A percentile compares a stretch with the other conserved stretches of the same genome.
These are phyloP conservation scores for Hycleus cichorii DNA, from an alignment of 1,140 invertebrate species.

Conservation along the genomic window DNA sequence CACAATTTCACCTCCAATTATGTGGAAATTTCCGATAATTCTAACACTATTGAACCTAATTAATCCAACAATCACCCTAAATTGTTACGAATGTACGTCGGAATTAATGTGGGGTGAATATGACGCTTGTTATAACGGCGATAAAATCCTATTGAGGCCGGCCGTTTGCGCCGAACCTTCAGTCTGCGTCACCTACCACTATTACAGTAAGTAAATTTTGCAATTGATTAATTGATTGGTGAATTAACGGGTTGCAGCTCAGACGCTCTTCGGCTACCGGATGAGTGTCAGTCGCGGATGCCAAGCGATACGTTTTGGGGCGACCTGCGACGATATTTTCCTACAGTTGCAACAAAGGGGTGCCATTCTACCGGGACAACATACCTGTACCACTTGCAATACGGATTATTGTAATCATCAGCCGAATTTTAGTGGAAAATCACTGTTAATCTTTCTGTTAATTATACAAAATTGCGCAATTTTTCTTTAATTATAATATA, in stretches of 20 bases:
- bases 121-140: slow-evolving; percentile 24
- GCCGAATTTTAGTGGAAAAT: neutral
- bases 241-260: slow-evolving; percentile 13
- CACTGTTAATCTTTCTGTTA: neutral
- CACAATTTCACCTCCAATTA: too few relatives aligned
- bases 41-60: too few relatives aligned
- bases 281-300: slow-evolving; percentile 23
- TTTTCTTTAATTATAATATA: neutral
- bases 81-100: neutral
- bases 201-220: slow-evolving; percentile 23
- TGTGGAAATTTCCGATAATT: too few relatives aligned
- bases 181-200: slow-evolving; percentile 29
- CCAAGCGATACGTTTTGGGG: slow-evolving; percentile 25
- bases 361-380: slow-evolving; percentile 26
- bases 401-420: slow-evolving; percentile 24
- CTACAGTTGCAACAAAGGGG: slow-evolving; percentile 22
- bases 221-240: neutral
- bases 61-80: too few relatives aligned
- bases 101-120: slow-evolving; percentile 3
- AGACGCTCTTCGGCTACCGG: slow-evolving; percentile 19
- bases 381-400: slow-evolving; percentile 29
- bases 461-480: neutral
- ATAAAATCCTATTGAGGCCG: slow-evolving; percentile 19
- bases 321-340: slow-evolving; percentile 32
- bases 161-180: slow-evolving; percentile 27